A percentile compares a stretch with the other conserved stretches of the same genome.
These are phyloP conservation scores for Knipowitschia caucasica DNA, from an alignment of 2,797 vertebrate species.

Conservation along the genomic window DNA sequence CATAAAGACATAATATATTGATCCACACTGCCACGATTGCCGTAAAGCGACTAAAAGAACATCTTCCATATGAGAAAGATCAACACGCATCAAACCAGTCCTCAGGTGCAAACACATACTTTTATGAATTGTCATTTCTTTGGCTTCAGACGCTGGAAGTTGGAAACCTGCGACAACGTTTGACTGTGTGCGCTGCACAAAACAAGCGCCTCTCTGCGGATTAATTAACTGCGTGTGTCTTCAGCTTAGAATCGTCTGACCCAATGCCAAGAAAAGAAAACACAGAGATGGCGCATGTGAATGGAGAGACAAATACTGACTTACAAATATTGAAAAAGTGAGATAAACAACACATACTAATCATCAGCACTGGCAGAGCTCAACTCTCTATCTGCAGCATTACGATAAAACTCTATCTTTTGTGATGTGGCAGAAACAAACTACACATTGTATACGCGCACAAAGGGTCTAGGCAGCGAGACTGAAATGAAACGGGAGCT, in stretches of 20 bases:
- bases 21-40: too few species aligned
- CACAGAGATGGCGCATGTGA: constrained; percentile 10
- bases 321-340: constrained; percentile 16
- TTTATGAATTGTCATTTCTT: constrained; percentile 7
- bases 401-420: constrained; percentile 63
- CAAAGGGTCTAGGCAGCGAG: constrained; percentile 52
- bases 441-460: constrained; percentile 57
- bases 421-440: constrained; percentile 63
- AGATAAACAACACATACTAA: constrained; percentile 45
- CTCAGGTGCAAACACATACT: constrained; percentile 14
- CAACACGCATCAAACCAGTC: constrained; percentile 17
- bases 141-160: constrained; percentile 5
- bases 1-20: too few species aligned
- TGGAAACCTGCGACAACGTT: constrained; percentile 1
- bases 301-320: constrained; percentile 28
- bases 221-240: constrained; percentile 40
- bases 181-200: constrained; percentile 4
- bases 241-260: constrained; percentile 30
- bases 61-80: constrained; percentile 17
- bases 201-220: constrained; percentile 22
- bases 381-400: constrained; percentile 60
- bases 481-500: constrained; percentile 53
- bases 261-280: constrained; percentile 9
- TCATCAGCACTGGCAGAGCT: constrained; percentile 41
- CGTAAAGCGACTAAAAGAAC: constrained; percentile 29